Evolutionary conservation across 2,113 vertebrate genomes (phyloP), one percentile per base, ranked within the genome.

Genomic region (Xenus cinereus): DNA sequence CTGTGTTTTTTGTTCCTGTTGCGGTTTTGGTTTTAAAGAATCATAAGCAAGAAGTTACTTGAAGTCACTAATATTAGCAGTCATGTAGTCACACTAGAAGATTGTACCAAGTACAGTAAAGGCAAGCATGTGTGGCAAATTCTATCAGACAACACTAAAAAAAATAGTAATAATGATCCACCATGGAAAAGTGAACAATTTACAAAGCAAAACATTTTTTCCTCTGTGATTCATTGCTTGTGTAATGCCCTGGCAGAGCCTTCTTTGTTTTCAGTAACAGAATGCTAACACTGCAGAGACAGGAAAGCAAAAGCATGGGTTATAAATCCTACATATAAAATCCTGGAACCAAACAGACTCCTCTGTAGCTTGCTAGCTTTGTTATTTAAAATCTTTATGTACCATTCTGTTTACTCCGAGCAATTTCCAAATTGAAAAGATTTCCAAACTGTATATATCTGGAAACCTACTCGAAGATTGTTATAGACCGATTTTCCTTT

Each of bases 261-360:
- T 89, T 94, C 95, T 97, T 96, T 96, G 95, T 96, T 96, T 96
- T 97, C 95, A 93, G 94, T 93, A 96, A 86, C 93, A 97, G 96
- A 98, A 96, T 93, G 82, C 96, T 96, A 97, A 97, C 93, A 89
- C 92, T 97, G 94, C 95, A 97, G 96, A 96, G 89, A 95, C 82
- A 90, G 83, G 90, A 96, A 94, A 95, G 96, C 90, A 97, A 95
- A 94, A 96, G 95, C 91, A 96, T 67, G 90, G 87, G 87, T 95
- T 96, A 96, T 95, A 96, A 97, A 97, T 97, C 93, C 91, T 96
- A 96, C 87, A 93, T 97, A 95, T 95, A 97, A 97, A 97, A 97
- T 91, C 89, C 87, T 95, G 92, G 87, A 93, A 97, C 79, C 43
- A 91, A 96, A 93, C 0, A 92, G 84, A 88, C 60, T 96, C 60